Percentiles rank a stretch among this genome's conserved stretches.
phyloP scores from a whole-genome alignment of 1,140 invertebrate species.

The Lepidurus couesii region DNA sequence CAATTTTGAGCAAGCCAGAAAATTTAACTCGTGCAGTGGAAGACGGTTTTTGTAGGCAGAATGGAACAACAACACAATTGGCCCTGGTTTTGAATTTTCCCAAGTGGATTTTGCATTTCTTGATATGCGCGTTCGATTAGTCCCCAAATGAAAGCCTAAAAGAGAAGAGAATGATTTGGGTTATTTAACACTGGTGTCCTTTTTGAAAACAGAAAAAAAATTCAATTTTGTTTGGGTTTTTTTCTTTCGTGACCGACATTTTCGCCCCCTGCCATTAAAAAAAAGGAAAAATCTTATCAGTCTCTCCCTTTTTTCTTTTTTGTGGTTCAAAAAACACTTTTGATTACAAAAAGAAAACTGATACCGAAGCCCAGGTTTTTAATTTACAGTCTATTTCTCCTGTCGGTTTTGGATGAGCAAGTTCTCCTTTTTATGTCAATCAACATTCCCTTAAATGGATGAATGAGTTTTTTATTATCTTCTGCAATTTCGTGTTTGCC shows the following conservation, averaged over 20 bases:
- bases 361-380: not conserved
- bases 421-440: conserved; percentile 22
- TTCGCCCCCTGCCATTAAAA: not conserved
- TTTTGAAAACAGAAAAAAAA: not conserved
- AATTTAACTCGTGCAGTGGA: conserved; percentile 2
- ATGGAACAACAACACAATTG: no score
- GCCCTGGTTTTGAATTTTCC: no score
- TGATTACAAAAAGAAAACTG: not conserved
- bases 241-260: not conserved
- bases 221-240: not conserved
- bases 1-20: not conserved
- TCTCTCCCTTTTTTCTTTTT: not conserved
- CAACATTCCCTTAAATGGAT: conserved; percentile 19
- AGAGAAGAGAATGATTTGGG: not conserved
- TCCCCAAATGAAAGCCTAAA: not conserved
- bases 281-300: not conserved
- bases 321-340: not conserved
- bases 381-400: conserved; percentile 20
- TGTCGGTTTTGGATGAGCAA: conserved; percentile 9
- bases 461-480: conserved; percentile 18
- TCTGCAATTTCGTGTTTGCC: conserved; percentile 21
- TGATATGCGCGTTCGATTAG: not conserved
- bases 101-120: not conserved
- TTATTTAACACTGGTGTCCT: conserved; percentile 14
- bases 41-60: not conserved